These are phyloP conservation scores for Drosophila ochracea DNA, from an alignment of 2,888 invertebrate species.

Conservation along the genomic window DNA sequence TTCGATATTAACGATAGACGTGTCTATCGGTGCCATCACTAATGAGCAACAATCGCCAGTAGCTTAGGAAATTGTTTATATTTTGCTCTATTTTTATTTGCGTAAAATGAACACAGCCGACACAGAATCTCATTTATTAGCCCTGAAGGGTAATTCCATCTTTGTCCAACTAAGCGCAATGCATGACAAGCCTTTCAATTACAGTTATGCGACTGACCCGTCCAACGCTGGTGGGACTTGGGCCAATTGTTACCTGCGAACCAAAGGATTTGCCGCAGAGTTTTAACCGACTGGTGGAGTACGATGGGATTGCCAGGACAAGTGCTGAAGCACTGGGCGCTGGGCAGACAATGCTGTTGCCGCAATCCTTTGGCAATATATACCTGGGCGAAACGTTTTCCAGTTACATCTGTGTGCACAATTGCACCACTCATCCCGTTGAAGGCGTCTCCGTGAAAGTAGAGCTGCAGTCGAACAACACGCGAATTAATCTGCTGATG, in stretches of 20 bases:
- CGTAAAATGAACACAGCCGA: slow-evolving; percentile 79
- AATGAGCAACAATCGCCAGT: slow-evolving; percentile 7
- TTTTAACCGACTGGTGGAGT: slow-evolving; percentile 91
- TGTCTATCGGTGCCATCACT: slow-evolving; percentile 15
- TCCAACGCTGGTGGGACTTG: slow-evolving; percentile 93
- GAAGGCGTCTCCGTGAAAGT: slow-evolving; percentile 88
- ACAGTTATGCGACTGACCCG: slow-evolving; percentile 97
- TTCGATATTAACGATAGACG: slow-evolving; percentile 6
- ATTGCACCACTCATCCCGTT: slow-evolving; percentile 93
- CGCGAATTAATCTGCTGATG: slow-evolving; percentile 93
- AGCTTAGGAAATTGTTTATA: slow-evolving; percentile 5
- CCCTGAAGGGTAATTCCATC: slow-evolving; percentile 82
- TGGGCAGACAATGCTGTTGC: slow-evolving; percentile 95
- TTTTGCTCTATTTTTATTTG: slow-evolving; percentile 5
- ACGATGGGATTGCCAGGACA: slow-evolving; percentile 93
- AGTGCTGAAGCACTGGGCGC: slow-evolving; percentile 90
- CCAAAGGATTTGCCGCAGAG: slow-evolving; percentile 93
- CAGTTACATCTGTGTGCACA: slow-evolving; percentile 98
- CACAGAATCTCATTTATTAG: slow-evolving; percentile 83
- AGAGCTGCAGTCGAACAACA: slow-evolving; percentile 96
- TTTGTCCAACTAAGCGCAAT: background rate
- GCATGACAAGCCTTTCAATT: background rate
- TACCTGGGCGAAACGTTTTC: slow-evolving; percentile 98
- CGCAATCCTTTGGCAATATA: slow-evolving; percentile 99
- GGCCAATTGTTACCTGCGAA: slow-evolving; percentile 92